Evolutionary conservation across 2,113 vertebrate genomes (phyloP).

Genomic region (Connochaetes taurinus): DNA sequence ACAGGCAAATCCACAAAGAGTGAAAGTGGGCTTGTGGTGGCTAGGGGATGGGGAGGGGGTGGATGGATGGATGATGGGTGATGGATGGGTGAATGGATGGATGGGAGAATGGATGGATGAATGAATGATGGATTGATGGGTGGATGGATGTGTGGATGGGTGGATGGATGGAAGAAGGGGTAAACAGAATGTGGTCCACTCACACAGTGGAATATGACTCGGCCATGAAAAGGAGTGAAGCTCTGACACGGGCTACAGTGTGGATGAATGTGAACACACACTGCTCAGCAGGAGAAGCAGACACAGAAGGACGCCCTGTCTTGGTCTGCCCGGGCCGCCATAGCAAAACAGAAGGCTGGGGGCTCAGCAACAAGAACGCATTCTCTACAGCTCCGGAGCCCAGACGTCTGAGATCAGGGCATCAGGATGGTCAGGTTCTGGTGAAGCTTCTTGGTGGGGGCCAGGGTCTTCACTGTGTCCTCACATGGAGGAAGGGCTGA

Average conservation of each 20-base stretch:
- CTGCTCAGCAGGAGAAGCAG: not conserved
- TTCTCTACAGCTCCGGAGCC: not conserved
- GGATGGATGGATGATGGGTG: too few species aligned
- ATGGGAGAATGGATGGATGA: too few species aligned
- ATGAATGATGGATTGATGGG: too few species aligned
- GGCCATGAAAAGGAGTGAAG: not conserved
- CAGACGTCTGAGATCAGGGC: not conserved
- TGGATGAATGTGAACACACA: not conserved
- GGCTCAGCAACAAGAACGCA: not conserved
- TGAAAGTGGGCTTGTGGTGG: not conserved
- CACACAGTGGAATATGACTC: not conserved
- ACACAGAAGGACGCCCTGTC: accelerated
- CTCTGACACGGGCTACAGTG: not conserved
- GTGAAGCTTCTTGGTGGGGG: not conserved
- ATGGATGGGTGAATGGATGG: too few species aligned
- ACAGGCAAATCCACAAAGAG: not conserved
- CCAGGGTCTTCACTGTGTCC: accelerated
- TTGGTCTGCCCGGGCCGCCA: not conserved
- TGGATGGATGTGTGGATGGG: too few species aligned
- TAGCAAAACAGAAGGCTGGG: not conserved
- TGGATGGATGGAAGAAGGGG: too few species aligned
- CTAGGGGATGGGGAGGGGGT: not conserved
- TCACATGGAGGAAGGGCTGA: not conserved
- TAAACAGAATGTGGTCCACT: too few species aligned
- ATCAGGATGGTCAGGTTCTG: not conserved